Evolutionary conservation across 2,888 invertebrate species (phyloP), one percentile per base, ranked within the genome.

Genomic region (Gasteruption jaculator): DNA sequence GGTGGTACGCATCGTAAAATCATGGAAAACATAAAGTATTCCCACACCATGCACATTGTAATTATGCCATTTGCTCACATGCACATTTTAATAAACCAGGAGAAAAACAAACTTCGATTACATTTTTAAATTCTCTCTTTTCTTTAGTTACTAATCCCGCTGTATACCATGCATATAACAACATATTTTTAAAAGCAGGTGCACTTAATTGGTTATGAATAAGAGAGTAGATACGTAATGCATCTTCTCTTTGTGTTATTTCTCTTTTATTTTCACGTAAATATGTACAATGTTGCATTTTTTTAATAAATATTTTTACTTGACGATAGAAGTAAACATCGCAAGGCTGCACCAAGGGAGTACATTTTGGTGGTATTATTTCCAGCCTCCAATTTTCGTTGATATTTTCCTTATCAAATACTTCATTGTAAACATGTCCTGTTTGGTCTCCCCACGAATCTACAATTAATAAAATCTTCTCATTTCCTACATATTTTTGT

Each of bases 181-280:
- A 16, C 45, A 50, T 51, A 12, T 45, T 11, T 10, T 7, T 3
- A 29, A 54, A 53, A 14, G 50, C 38, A 15, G 44, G 49, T 12
- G 52, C 22, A 5, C 41, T 46, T 7, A 54, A 21, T 35, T 52
- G 45, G 12, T 51, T 38, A 22, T 52, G 49, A 11, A 55, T 36
- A 4, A 53, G 41, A 2, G 53, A 48, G 18, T 57, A 50, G 15
- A 57, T 49, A 50, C 52, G 54, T 6, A 57, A 48, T 8, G 30
- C 36, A 33, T 54, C 51, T 45, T 54, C 48, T 10, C 50, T 29
- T 8, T 40, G 45, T 30, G 27, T 25, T 7, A 54, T 50, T 41
- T 53, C 41, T 24, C 46, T 12, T 7, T 46, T 34, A n/a, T 25
- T 18, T 22, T 51, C 38, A 4, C 53, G 32, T 6, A 55, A 12